Conservation (phyloP, 2,888 invertebrate genomes). For the Emesis furor region DNA sequence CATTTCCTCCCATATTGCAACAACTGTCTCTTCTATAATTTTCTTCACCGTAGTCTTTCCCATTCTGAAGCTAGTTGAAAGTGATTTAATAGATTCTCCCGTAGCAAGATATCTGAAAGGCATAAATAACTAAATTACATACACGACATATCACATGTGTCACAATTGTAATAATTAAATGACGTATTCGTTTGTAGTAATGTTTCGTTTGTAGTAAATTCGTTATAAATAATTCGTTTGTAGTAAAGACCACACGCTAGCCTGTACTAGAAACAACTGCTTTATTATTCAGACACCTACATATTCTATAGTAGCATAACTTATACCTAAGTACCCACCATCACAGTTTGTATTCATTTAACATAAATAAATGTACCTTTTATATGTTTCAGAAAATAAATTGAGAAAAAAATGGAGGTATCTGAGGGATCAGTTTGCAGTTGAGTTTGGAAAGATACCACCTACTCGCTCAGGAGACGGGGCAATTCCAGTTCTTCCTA, state of each 20-base stretch:
- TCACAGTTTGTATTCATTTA: background rate
- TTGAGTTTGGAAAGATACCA: background rate
- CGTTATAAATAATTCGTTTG: too few species aligned
- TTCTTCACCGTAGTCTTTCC: background rate
- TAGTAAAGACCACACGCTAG: too few species aligned
- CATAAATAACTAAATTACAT: background rate
- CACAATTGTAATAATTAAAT: too few species aligned
- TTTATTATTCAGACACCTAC: background rate
- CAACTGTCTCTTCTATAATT: background rate
- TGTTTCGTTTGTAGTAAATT: background rate
- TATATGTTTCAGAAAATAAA: constrained; percentile 14
- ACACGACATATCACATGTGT: background rate
- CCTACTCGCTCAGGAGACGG: constrained; percentile 2
- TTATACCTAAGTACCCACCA: constrained; percentile 14
- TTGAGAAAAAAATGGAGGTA: background rate
- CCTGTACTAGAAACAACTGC: too few species aligned
- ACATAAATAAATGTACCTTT: background rate
- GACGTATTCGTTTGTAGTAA: too few species aligned
- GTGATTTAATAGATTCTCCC: background rate
- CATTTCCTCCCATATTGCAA: constrained; percentile 9
- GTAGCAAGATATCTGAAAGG: background rate
- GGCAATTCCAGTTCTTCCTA: background rate
- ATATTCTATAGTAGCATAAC: constrained; percentile 14
- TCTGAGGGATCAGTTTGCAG: background rate
- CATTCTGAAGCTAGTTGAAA: background rate